Conservation (phyloP, 2,797 vertebrate genomes). For the Rhabdophis nuchalis region DNA sequence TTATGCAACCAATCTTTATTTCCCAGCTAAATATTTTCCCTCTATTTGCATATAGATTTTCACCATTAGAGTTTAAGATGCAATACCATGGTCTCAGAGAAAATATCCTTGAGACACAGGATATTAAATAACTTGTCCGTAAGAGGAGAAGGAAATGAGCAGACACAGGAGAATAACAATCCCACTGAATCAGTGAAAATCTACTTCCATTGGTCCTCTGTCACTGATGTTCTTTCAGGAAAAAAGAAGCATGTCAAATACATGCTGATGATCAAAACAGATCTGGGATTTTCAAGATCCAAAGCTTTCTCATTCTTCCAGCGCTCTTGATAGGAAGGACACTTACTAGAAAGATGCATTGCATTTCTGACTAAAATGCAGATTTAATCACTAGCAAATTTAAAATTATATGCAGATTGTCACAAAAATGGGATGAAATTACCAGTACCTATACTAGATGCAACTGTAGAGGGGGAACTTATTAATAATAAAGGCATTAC, state of each 20-base stretch:
- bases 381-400: background rate
- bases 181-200: background rate
- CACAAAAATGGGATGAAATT: background rate
- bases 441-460: background rate
- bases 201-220: background rate
- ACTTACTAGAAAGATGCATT: background rate
- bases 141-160: background rate
- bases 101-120: background rate
- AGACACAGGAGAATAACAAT: background rate
- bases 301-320: background rate
- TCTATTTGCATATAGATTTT: background rate
- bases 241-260: background rate
- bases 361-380: background rate
- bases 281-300: background rate
- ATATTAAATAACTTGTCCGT: background rate
- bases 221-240: background rate
- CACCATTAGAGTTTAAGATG: background rate
- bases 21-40: background rate
- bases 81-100: background rate
- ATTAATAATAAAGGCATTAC: background rate
- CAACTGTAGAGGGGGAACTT: background rate
- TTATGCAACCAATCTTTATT: background rate
- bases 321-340: no score
- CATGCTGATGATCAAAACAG: background rate
- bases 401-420: background rate